Conservation (phyloP, 2,888 invertebrate genomes). For the Eupithecia exiguata region DNA sequence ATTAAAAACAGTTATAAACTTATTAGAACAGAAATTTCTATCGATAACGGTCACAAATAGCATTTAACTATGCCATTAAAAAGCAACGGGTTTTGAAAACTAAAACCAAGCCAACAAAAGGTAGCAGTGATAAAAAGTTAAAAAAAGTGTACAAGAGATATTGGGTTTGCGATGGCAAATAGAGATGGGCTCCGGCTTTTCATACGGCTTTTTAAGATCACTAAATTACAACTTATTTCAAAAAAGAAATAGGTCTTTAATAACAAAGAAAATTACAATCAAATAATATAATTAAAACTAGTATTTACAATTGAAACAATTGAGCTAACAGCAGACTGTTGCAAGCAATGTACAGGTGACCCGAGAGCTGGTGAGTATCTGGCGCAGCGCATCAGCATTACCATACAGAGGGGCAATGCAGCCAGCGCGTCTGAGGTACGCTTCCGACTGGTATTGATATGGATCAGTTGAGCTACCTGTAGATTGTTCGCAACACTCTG, state of each 20-base stretch:
- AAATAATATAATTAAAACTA: too few relatives aligned
- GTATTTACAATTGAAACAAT: too few relatives aligned
- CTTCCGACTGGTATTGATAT: too few relatives aligned
- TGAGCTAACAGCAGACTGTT: too few relatives aligned
- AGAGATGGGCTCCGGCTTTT: conserved; percentile 24
- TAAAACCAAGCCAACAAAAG: conserved; percentile 68
- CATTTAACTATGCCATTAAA: conserved; percentile 64
- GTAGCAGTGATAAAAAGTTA: conserved; percentile 49
- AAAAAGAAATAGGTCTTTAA: not conserved
- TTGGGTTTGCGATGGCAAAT: conserved; percentile 44
- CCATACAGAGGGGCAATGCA: too few relatives aligned
- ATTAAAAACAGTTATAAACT: conserved; percentile 18
- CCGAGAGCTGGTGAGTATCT: too few relatives aligned
- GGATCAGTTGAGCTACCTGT: too few relatives aligned
- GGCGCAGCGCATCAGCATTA: too few relatives aligned
- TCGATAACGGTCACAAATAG: conserved; percentile 54
- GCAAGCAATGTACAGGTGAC: too few relatives aligned
- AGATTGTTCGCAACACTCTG: too few relatives aligned
- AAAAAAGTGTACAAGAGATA: conserved; percentile 60
- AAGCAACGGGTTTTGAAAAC: conserved; percentile 65
- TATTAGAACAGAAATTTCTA: conserved; percentile 45
- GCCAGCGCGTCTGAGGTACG: too few relatives aligned
- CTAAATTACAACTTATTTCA: not conserved
- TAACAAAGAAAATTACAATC: too few relatives aligned
- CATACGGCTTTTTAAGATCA: not conserved